Evolutionary conservation across 2,888 invertebrate species (phyloP).

Genomic region (Eudemis profundana): DNA sequence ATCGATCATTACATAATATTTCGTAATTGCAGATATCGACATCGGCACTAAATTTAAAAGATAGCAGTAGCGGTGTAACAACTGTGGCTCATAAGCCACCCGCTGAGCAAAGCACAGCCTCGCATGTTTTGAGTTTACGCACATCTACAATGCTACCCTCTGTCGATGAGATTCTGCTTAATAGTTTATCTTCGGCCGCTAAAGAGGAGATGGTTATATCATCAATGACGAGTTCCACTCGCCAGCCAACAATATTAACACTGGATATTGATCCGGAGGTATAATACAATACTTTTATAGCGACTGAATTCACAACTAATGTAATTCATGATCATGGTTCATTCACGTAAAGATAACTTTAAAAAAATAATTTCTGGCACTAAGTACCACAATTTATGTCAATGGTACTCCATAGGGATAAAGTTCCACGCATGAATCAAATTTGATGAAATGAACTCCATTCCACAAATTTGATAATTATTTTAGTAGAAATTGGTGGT

Average conservation of each 20-base stretch:
- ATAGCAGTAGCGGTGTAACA: slow-evolving; percentile 80
- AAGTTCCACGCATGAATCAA: slow-evolving; percentile 35
- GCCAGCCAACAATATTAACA: slow-evolving; percentile 85
- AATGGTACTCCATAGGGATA: slow-evolving; percentile 15
- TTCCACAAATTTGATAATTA: slow-evolving; percentile 16
- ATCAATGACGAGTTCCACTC: slow-evolving; percentile 81
- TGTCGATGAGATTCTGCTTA: slow-evolving; percentile 86
- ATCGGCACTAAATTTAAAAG: slow-evolving; percentile 82
- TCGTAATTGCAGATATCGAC: slow-evolving; percentile 83
- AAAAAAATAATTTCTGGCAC: slow-evolving; percentile 12
- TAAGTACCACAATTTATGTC: slow-evolving; percentile 23
- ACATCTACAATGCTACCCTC: slow-evolving; percentile 85
- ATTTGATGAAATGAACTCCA: slow-evolving; percentile 21
- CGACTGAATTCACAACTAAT: slow-evolving; percentile 57
- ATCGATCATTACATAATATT: slow-evolving; percentile 78
- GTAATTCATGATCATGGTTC: slow-evolving; percentile 45
- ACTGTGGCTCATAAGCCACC: slow-evolving; percentile 75
- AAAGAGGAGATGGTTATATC: slow-evolving; percentile 85
- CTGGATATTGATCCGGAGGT: slow-evolving; percentile 87
- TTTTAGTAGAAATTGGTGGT: slow-evolving; percentile 30
- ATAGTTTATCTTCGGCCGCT: slow-evolving; percentile 86
- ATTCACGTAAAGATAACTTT: slow-evolving; percentile 46
- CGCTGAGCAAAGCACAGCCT: slow-evolving; percentile 83
- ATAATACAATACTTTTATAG: slow-evolving; percentile 73
- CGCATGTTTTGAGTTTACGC: slow-evolving; percentile 84